These are phyloP conservation scores for Drosophila peninsularis DNA, from an alignment of 2,888 invertebrate genomes.

Conservation along the genomic window DNA sequence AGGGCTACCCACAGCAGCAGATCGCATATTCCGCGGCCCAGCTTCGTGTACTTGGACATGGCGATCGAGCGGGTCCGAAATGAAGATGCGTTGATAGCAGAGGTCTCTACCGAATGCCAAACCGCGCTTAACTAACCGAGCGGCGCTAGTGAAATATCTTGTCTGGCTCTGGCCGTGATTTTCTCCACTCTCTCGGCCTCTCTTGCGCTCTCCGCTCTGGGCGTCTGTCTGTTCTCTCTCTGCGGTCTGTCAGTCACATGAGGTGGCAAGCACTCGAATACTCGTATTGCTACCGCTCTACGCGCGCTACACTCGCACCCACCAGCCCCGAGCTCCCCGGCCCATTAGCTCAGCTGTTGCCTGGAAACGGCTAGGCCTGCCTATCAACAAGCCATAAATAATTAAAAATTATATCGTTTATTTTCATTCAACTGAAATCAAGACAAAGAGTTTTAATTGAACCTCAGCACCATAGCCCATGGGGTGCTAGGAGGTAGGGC, in stretches of 20 bases:
- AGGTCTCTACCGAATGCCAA: conserved; percentile 64
- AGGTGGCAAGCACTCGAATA: conserved; percentile 11
- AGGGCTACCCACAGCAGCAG: conserved; percentile 74
- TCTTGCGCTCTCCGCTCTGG: neutral
- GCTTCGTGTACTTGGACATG: conserved; percentile 71
- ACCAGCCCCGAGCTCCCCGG: neutral
- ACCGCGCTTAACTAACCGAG: conserved; percentile 69
- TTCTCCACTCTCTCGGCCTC: conserved; percentile 10
- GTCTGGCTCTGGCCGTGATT: conserved; percentile 60
- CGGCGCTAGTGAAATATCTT: conserved; percentile 50
- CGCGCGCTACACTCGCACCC: conserved; percentile 48
- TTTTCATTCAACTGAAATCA: conserved; percentile 23
- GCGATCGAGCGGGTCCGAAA: conserved; percentile 7
- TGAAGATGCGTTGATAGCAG: conserved; percentile 3
- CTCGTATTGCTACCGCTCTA: conserved; percentile 33
- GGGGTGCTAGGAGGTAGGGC: too few relatives aligned
- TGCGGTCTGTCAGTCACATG: conserved; percentile 66
- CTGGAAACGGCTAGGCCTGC: conserved; percentile 22
- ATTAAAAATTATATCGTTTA: conserved; percentile 41
- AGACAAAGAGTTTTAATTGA: conserved; percentile 7
- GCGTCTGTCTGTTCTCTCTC: conserved; percentile 22
- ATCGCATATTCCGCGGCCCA: conserved; percentile 77
- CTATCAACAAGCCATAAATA: conserved; percentile 41
- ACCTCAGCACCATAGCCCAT: neutral
- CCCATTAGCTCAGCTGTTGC: conserved; percentile 28